These are phyloP conservation scores for Dipodomys ordii DNA, from an alignment of 2,113 vertebrate genomes.

Conservation along the genomic window DNA sequence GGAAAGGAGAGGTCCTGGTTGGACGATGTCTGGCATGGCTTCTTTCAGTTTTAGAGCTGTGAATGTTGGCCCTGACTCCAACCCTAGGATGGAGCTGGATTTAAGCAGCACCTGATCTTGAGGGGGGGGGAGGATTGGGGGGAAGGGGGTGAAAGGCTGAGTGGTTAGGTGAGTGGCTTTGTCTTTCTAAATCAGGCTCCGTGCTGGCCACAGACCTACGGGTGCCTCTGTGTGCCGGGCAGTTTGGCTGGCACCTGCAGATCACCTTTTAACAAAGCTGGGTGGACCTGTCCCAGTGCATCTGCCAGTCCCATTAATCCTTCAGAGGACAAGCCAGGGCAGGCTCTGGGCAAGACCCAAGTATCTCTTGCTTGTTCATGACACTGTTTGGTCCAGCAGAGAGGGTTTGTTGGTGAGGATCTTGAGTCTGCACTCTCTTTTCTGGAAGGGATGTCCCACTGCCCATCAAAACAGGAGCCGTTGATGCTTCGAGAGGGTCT, in stretches of 20 bases:
- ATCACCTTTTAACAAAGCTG: conserved; percentile 76
- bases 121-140: too few relatives aligned
- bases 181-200: conserved; percentile 1
- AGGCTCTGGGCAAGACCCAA: not conserved
- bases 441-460: not conserved
- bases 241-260: conserved; percentile 44
- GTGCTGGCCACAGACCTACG: not conserved
- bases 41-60: not conserved
- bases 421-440: conserved; percentile 29
- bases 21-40: not conserved
- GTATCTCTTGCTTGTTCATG: too few relatives aligned
- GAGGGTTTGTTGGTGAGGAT: conserved; percentile 52
- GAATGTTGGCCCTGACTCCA: not conserved
- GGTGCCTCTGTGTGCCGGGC: conserved; percentile 50
- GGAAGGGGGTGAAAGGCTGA: not conserved
- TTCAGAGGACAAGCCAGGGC: conserved; percentile 74
- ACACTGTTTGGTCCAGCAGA: conserved; percentile 55
- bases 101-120: conserved; percentile 14
- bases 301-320: conserved; percentile 83
- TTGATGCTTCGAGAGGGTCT: not conserved
- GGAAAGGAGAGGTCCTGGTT: not conserved
- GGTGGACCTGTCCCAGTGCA: conserved; percentile 72
- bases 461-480: not conserved
- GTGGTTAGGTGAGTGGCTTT: conserved; percentile 7
- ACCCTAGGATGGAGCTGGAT: conserved; percentile 5